Percentiles rank a stretch among this genome's conserved stretches.
Evolutionary conservation across 37 sponge, comb jelly and placozoan genomes (phyloP).

Genomic region (Petrosia ficiformis): DNA sequence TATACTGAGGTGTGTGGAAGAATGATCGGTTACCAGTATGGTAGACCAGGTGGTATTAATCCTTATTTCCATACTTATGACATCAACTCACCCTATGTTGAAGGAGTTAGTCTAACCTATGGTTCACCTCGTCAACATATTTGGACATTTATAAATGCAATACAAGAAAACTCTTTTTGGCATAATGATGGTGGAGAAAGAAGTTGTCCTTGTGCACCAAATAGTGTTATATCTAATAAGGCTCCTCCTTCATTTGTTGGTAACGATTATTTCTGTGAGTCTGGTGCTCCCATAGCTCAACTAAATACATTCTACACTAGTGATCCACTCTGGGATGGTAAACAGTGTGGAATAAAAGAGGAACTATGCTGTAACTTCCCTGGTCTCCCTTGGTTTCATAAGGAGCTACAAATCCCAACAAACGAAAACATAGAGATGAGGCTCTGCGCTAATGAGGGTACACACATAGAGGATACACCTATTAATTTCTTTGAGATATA

Average conservation of each 20-base stretch:
- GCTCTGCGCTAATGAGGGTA: slow-evolving; percentile 10
- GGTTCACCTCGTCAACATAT: slow-evolving; percentile 1
- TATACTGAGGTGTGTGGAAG: slow-evolving; percentile 57
- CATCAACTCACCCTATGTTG: slow-evolving; percentile 14
- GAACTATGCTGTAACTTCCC: too few relatives aligned
- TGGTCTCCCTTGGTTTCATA: slow-evolving; percentile 18
- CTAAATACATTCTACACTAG: too few relatives aligned
- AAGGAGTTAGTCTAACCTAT: slow-evolving; percentile 15
- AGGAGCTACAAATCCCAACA: not conserved
- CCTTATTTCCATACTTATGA: not conserved
- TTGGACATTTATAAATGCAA: slow-evolving; percentile 11
- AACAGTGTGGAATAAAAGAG: too few relatives aligned
- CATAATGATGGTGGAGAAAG: too few relatives aligned
- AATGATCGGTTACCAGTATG: slow-evolving; percentile 38
- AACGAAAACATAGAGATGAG: slow-evolving; percentile 20
- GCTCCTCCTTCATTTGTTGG: too few relatives aligned
- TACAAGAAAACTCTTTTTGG: not conserved
- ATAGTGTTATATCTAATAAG: too few relatives aligned
- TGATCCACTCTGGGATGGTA: too few relatives aligned
- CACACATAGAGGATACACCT: slow-evolving; percentile 6
- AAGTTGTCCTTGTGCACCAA: too few relatives aligned
- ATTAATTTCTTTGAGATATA: slow-evolving; percentile 14
- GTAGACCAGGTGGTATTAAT: slow-evolving; percentile 16
- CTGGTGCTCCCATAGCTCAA: too few relatives aligned
- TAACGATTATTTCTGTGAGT: too few relatives aligned